Evolutionary conservation across 1,140 invertebrate species (phyloP), one percentile per base, ranked within the genome.

Genomic region (Olivierus martensii): DNA sequence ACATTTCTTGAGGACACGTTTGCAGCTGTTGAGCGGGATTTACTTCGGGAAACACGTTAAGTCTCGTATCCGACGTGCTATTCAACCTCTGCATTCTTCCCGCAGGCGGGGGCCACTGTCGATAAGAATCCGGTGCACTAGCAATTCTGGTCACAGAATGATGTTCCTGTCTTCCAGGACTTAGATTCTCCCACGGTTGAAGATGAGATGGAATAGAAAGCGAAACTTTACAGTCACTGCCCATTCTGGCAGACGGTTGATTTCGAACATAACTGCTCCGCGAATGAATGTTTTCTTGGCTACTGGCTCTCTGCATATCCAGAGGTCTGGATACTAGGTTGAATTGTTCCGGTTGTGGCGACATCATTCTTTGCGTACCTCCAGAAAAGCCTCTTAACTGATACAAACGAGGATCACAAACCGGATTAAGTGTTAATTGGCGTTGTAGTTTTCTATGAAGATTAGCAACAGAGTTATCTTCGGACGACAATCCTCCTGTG

Each of bases 391-490:
- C 46, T 22, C 48, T 46, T 35, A 55, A 7, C 14, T 56, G 55
- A 14, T 53, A n/a, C 43, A 87, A 67, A 47, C 84, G 70, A 9
- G 83, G 79, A 70, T 89, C 86, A 58, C 77, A 80, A 3, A 70
- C 68, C 1, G 85, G 85, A 70, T 88, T 89, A 1, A 90, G 66
- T 2, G 84, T 85, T 17, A 87, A 70, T 61, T 90, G 85, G 22
- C 86, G 73, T 45, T 82, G 81, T 4, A 92, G 67, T 65, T 87
- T 88, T 46, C 79, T 71, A 62, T 90, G 86, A 42, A 80, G 74
- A 62, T 85, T 87, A 5, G 71, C 71, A 11, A 76, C 36, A 43
- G 41, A 22, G 9, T 28, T 28, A 9, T 28, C 28, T 28, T 28
- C 28, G 28, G 48, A 37, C 41, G 53, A 36, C 50, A 56, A 48